phyloP scores from a whole-genome alignment of 1,140 invertebrate genomes.

The Prorops nasuta region DNA sequence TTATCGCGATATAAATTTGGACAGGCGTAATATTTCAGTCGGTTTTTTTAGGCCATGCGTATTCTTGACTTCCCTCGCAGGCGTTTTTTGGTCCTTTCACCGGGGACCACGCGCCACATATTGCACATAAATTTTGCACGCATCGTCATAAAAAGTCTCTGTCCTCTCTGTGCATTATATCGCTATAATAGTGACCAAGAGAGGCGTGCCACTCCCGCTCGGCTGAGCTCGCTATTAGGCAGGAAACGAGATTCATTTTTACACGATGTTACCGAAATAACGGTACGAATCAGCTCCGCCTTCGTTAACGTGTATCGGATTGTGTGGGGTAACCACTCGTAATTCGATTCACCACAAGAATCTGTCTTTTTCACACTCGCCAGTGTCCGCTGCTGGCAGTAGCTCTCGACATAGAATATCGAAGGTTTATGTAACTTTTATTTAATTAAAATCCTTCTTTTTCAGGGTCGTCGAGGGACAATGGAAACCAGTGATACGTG shows the following conservation, averaged over 20 bases:
- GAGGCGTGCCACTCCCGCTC: constrained; percentile 19
- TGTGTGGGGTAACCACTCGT: no score
- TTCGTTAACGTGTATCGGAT: no score
- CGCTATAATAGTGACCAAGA: constrained; percentile 25
- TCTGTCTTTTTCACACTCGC: no score
- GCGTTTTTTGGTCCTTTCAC: not conserved
- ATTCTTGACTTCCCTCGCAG: constrained; percentile 8
- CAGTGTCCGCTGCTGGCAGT: no score
- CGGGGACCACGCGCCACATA: constrained; percentile 29
- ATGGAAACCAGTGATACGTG: no score
- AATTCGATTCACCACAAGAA: no score
- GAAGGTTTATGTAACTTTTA: no score
- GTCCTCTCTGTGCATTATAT: constrained; percentile 28
- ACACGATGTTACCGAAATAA: constrained; percentile 13
- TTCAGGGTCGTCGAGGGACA: no score
- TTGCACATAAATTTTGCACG: constrained; percentile 36
- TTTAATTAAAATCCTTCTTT: no score
- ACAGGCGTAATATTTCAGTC: constrained; percentile 28
- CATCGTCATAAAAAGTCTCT: constrained; percentile 25
- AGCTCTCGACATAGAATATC: no score
- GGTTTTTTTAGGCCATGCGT: constrained; percentile 1
- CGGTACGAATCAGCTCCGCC: constrained; percentile 18
- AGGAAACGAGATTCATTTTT: constrained; percentile 32
- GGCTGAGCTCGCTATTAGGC: constrained; percentile 17
- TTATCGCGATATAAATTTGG: constrained; percentile 27